These are phyloP conservation scores for Pheosia gnoma DNA, from an alignment of 2,888 invertebrate species.

Conservation along the genomic window DNA sequence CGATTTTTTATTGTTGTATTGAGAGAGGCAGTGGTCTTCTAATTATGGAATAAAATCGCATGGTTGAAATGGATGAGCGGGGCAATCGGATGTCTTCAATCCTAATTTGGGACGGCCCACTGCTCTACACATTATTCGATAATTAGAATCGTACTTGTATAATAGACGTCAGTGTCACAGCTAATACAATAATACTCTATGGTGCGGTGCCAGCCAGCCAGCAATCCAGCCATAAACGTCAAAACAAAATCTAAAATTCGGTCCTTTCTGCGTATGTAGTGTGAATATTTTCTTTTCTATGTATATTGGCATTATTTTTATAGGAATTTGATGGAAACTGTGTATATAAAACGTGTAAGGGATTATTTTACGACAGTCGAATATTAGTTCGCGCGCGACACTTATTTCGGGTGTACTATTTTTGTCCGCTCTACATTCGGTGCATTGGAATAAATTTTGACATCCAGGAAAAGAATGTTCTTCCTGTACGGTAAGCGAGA, in stretches of 20 bases:
- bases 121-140: no score
- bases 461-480: conserved; percentile 77
- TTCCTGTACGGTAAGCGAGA: conserved; percentile 71
- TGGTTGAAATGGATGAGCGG: no score
- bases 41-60: no score
- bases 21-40: no score
- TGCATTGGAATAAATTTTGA: conserved; percentile 78
- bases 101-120: no score
- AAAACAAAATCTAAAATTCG: conserved; percentile 74
- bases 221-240: conserved; percentile 53
- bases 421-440: conserved; percentile 81
- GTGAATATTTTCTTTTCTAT: conserved; percentile 43
- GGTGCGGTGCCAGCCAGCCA: conserved; percentile 1
- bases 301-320: conserved; percentile 27
- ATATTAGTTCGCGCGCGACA: conserved; percentile 31
- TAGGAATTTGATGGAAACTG: conserved; percentile 22
- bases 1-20: no score
- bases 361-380: conserved; percentile 24
- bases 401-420: conserved; percentile 82
- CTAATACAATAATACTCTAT: no score
- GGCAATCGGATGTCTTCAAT: no score
- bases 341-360: conserved; percentile 32
- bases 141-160: no score
- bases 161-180: no score
- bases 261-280: conserved; percentile 39